Base-by-base conservation (phyloP, 1,140 invertebrate species). In the Cydia splendana region DNA sequence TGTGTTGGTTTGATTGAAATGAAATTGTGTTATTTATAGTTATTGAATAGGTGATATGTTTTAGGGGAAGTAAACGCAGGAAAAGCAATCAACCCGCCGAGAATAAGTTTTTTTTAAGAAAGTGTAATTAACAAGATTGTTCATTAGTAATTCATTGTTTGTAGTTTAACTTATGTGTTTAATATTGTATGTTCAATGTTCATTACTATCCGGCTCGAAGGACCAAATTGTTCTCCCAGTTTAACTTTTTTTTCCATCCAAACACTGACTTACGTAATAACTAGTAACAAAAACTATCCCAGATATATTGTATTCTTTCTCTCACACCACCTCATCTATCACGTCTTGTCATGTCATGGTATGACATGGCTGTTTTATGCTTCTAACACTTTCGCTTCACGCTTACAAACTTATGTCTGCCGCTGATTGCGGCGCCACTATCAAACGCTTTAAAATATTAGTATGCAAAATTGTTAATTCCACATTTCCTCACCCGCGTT, bases 371-470 rank as follows among this genome's bases (percentile, higher is more conserved):
- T 71, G 30, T 71, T 71, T 71, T 4, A 71, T 71, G 30, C 18
- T 10, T 24, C 18, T 62, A 62, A 62, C 67, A 71, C 67, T 71
- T 71, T 71, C 67, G 67, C 67, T 71, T 38, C 67, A n/a, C 67
- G 2, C 2, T n/a, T 42, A 71, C 67, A 71, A 71, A 71, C 38
- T 71, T 38, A 71, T 38, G 0, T 71, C n/a, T 38, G 30, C 28
- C 34, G 7, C n/a, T 38, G 9, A 38, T 71, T n/a, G 30, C 15
- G 67, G 67, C 15, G 67, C 67, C 34, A 45, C 67, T 42, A 15
- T 20, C 0, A 9, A 62, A 20, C 20, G 3, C 6, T 38, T n/a
- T 0, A n/a, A 15, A 38, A 71, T 30, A 2, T 38, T 5, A 38
- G n/a, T 71, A 18, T 38, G 67, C 15, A 71, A 18, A 18, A 10